Evolutionary conservation across 2,797 vertebrate genomes (phyloP), one percentile per base, ranked within the genome.

Genomic region (Benthosema pterotum): DNA sequence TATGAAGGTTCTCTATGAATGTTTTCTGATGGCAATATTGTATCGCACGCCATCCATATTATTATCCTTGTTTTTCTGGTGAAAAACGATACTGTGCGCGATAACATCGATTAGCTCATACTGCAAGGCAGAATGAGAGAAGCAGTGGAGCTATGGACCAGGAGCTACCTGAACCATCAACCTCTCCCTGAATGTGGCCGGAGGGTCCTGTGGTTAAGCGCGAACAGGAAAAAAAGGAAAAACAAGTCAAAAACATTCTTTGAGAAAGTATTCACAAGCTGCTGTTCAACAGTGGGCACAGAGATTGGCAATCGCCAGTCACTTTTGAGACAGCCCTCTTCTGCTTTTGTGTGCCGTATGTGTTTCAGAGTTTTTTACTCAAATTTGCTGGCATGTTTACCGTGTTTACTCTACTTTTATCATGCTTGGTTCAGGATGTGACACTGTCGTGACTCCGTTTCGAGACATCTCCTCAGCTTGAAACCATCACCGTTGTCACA

Each of bases 401-500:
- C 75, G 78, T 89, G 87, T 90, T 89, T 89, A 88, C 86, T 84
- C 83, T 71, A 0, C 86, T 90, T 90, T 88, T 78, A 87, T 88
- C 72, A 38, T 25, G 46, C 72, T 69, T 2, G 62, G 68, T 80
- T 86, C 81, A 84, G 87, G 78, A 88, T 86, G 74, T 83, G 87
- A 86, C 87, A 85, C 78, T 28, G 71, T 75, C 69, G 69, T 60
- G 83, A 78, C 87, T 88, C 83, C 12, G 77, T 82, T 88, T 86
- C 79, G 78, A 86, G 78, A 82, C 74, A 59, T 75, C 80, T 84
- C 82, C 85, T 77, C 82, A 83, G 87, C 83, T 88, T 87, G 86
- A 90, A 89, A 88, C 87, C 86, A 46, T 89, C 90, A 83, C 74
- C 67, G 73, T 84, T 86, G 88, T 90, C 89, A 85, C 84, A 88